Percentiles rank a stretch among this genome's conserved stretches.
Evolutionary conservation across 2,888 invertebrate genomes (phyloP).

Genomic region (Amorpha juglandis): DNA sequence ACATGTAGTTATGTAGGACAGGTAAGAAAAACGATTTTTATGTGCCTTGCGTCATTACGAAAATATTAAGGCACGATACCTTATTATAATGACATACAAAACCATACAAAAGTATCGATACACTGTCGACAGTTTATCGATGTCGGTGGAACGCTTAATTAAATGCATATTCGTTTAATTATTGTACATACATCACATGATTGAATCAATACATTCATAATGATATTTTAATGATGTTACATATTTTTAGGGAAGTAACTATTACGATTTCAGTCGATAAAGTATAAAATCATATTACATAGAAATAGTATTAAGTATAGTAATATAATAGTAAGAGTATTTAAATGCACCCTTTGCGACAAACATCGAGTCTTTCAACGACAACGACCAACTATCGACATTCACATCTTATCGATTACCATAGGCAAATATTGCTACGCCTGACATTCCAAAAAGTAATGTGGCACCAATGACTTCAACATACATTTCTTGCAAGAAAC

Average conservation of each 20-base stretch:
- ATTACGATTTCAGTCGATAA: not conserved
- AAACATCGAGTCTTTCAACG: not conserved
- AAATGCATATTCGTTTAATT: not conserved
- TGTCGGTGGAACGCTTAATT: constrained; percentile 12
- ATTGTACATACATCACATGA: not conserved
- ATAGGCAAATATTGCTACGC: not conserved
- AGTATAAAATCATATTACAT: not conserved
- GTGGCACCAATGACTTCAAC: constrained; percentile 7
- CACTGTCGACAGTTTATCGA: constrained; percentile 15
- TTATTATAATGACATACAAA: constrained; percentile 33
- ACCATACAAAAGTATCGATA: constrained; percentile 26
- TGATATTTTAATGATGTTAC: too few species aligned
- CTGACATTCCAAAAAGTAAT: not conserved
- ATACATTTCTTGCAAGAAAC: not conserved
- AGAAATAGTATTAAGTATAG: too few species aligned
- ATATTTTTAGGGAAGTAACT: too few species aligned
- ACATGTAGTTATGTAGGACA: not conserved
- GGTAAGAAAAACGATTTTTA: not conserved
- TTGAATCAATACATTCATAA: too few species aligned
- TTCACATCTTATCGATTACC: constrained; percentile 6
- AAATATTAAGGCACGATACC: constrained; percentile 45
- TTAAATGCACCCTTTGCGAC: not conserved
- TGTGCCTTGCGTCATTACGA: constrained; percentile 33
- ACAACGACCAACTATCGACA: constrained; percentile 16
- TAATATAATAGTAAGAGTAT: too few species aligned